Conservation (phyloP, 2,888 invertebrate species). For the Drosophila ezoana region DNA sequence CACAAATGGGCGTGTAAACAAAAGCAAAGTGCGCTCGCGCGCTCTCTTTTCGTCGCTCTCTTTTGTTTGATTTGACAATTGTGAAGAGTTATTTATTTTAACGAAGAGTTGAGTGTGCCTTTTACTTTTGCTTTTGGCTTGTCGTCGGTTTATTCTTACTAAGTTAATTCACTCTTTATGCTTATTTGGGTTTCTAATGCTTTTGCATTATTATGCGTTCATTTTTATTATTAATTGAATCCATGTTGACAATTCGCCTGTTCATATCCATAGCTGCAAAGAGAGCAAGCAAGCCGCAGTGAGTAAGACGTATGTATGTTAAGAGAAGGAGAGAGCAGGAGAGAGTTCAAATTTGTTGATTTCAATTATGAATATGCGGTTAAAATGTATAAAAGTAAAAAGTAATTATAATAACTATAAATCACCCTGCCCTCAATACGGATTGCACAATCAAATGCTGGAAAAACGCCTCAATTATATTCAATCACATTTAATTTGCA, state of each 20-base stretch:
- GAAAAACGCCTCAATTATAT: conserved; percentile 36
- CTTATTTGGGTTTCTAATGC: conserved; percentile 37
- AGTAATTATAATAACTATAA: conserved; percentile 6
- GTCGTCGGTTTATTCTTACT: conserved; percentile 15
- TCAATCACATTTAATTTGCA: conserved; percentile 57
- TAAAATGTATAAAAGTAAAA: conserved; percentile 20
- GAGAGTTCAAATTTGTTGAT: conserved; percentile 5
- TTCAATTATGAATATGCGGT: conserved; percentile 28
- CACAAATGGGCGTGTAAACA: conserved; percentile 71
- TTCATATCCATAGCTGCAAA: conserved; percentile 57
- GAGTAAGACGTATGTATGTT: conserved; percentile 12
- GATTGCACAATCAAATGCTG: conserved; percentile 40
- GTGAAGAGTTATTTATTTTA: conserved; percentile 27
- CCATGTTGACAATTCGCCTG: conserved; percentile 50
- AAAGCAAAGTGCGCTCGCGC: conserved; percentile 70
- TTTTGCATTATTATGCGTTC: conserved; percentile 39
- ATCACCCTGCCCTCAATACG: conserved; percentile 2
- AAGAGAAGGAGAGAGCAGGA: background rate
- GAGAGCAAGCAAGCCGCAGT: conserved; percentile 16
- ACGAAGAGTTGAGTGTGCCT: conserved; percentile 29
- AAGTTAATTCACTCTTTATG: conserved; percentile 23
- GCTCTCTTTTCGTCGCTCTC: conserved; percentile 60
- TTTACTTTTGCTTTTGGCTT: conserved; percentile 33
- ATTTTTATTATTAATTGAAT: conserved; percentile 37
- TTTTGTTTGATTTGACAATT: conserved; percentile 27